Percentiles rank a stretch among this genome's conserved stretches.
Conservation (phyloP, 2,113 vertebrate genomes). For the Nannobrachium achirus region DNA sequence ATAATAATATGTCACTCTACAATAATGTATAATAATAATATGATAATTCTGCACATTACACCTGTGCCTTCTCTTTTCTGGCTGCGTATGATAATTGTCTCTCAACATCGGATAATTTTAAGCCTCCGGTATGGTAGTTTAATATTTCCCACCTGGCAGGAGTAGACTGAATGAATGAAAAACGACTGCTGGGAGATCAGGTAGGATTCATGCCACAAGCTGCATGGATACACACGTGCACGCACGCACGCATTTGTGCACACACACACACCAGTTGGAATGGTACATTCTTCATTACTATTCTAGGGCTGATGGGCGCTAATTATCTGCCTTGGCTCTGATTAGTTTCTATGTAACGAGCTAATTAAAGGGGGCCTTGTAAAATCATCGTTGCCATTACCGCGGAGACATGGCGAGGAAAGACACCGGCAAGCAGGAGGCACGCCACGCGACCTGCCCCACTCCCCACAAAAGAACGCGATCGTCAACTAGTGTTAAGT, state of each 20-base stretch:
- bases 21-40: too few relatives aligned
- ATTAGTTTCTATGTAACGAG: constrained; percentile 77
- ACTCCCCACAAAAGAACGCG: constrained; percentile 55
- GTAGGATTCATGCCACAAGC: too few relatives aligned
- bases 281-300: constrained; percentile 70
- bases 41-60: too few relatives aligned
- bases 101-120: too few relatives aligned
- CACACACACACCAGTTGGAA: constrained; percentile 16
- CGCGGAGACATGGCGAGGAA: constrained; percentile 67
- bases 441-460: constrained; percentile 47
- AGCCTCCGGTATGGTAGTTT: too few relatives aligned
- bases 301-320: constrained; percentile 73
- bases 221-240: background rate
- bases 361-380: constrained; percentile 79
- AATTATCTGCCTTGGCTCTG: constrained; percentile 78
- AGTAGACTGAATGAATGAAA: too few relatives aligned
- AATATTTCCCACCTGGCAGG: too few relatives aligned
- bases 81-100: too few relatives aligned
- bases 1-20: too few relatives aligned
- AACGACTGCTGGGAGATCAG: too few relatives aligned
- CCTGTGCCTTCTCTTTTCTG: too few relatives aligned
- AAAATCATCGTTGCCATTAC: constrained; percentile 75
- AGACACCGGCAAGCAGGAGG: constrained; percentile 66
- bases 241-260: constrained; percentile 1
- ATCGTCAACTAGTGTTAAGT: constrained; percentile 72